These are phyloP conservation scores for Callimorpha dominula DNA, from an alignment of 2,888 invertebrate genomes.

Conservation along the genomic window DNA sequence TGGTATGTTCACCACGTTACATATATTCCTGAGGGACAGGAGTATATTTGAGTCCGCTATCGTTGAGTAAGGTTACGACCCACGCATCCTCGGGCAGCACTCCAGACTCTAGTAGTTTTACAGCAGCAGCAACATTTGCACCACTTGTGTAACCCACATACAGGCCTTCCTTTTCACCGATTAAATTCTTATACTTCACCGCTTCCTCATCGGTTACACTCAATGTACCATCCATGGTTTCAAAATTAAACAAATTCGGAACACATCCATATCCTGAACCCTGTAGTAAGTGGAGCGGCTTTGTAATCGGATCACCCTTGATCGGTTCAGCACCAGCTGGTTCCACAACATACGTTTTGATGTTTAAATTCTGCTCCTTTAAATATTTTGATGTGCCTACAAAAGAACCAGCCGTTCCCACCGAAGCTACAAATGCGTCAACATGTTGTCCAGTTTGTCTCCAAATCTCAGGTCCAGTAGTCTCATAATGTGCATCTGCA, in stretches of 20 bases:
- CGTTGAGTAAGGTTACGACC: slow-evolving; percentile 77
- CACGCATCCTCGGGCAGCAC: slow-evolving; percentile 73
- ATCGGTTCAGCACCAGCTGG: slow-evolving; percentile 78
- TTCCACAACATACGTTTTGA: slow-evolving; percentile 76
- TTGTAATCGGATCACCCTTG: slow-evolving; percentile 74
- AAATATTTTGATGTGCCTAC: slow-evolving; percentile 75
- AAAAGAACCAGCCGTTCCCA: slow-evolving; percentile 80
- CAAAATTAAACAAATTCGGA: slow-evolving; percentile 75
- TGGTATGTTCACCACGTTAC: neutral
- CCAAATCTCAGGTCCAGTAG: slow-evolving; percentile 83
- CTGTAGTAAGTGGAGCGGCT: slow-evolving; percentile 79
- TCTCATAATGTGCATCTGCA: slow-evolving; percentile 71
- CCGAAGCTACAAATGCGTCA: slow-evolving; percentile 77
- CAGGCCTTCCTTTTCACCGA: slow-evolving; percentile 78
- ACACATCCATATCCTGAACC: slow-evolving; percentile 81
- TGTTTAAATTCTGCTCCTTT: slow-evolving; percentile 73
- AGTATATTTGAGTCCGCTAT: slow-evolving; percentile 79
- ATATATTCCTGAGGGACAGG: slow-evolving; percentile 66
- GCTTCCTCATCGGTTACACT: slow-evolving; percentile 77
- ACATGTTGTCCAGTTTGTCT: slow-evolving; percentile 77
- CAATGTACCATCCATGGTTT: slow-evolving; percentile 75
- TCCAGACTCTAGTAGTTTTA: slow-evolving; percentile 75
- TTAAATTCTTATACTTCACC: slow-evolving; percentile 67
- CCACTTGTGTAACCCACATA: slow-evolving; percentile 82
- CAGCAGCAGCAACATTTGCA: slow-evolving; percentile 80